A percentile compares a stretch with the other conserved stretches of the same genome.
Evolutionary conservation across 2,797 vertebrate species (phyloP).

Genomic region (Phalanger gymnotis): DNA sequence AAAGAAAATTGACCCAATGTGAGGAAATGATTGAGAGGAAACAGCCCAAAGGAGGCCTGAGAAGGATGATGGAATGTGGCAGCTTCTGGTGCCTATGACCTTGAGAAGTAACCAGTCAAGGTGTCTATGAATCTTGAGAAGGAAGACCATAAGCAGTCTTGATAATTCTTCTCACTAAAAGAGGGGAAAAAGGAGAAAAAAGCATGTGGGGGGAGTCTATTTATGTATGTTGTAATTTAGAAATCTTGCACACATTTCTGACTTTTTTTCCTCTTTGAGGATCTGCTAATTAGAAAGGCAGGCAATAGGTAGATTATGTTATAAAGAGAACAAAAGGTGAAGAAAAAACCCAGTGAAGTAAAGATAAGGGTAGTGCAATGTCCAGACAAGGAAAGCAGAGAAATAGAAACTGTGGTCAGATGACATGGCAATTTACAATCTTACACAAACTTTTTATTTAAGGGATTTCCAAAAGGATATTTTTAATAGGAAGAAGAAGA

Average conservation of each 20-base stretch:
- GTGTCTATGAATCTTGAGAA: background rate
- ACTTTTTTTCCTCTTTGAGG: background rate
- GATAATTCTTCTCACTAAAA: background rate
- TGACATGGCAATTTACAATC: background rate
- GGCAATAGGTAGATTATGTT: background rate
- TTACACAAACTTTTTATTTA: background rate
- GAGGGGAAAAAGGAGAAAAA: conserved; percentile 7
- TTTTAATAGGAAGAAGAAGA: background rate
- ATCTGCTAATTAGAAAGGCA: background rate
- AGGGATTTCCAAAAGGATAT: background rate
- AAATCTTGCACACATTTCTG: conserved; percentile 37
- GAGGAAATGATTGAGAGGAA: background rate
- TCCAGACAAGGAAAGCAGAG: background rate
- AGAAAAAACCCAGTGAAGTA: conserved; percentile 8
- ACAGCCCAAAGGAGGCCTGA: background rate
- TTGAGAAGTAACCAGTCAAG: background rate
- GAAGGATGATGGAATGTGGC: background rate
- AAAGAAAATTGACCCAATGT: background rate
- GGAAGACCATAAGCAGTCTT: background rate
- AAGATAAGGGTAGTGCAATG: background rate
- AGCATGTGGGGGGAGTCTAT: background rate
- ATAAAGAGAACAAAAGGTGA: background rate
- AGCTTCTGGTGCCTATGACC: background rate
- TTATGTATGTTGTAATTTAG: conserved; percentile 16
- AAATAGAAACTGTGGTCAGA: background rate